Conservation (phyloP, 2,888 invertebrate genomes). For the Mesoligia furuncula region DNA sequence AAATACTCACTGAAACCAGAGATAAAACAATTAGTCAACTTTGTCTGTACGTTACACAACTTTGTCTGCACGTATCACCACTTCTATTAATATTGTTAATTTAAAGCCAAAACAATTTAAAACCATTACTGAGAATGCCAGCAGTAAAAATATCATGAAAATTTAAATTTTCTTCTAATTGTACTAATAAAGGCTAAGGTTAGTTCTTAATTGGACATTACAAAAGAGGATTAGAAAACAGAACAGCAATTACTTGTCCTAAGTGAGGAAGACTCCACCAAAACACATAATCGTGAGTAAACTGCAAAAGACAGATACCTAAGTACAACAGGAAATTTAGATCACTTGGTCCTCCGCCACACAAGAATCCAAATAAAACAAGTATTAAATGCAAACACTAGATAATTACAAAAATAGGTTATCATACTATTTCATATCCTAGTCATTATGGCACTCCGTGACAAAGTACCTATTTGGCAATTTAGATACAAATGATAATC, state of each 20-base stretch:
- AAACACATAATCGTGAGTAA: neutral
- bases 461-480: conserved; percentile 72
- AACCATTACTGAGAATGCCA: neutral
- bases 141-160: neutral
- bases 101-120: conserved; percentile 1
- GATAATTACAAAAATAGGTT: conserved; percentile 64
- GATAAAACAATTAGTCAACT: neutral
- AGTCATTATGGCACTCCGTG: conserved; percentile 69
- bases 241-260: neutral
- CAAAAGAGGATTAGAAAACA: neutral
- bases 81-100: neutral
- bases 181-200: neutral
- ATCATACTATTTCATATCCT: conserved; percentile 67
- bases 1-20: neutral
- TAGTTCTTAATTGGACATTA: neutral
- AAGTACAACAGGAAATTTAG: neutral
- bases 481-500: conserved; percentile 74
- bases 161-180: neutral
- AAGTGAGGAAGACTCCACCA: neutral
- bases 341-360: neutral
- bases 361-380: conserved; percentile 27
- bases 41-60: too few species aligned
- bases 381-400: conserved; percentile 31
- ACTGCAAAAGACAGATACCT: neutral
- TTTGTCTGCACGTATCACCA: too few species aligned